A percentile compares a stretch with the other conserved stretches of the same genome.
These are phyloP conservation scores for Lipophrys pholis DNA, from an alignment of 2,113 vertebrate species.

Conservation along the genomic window DNA sequence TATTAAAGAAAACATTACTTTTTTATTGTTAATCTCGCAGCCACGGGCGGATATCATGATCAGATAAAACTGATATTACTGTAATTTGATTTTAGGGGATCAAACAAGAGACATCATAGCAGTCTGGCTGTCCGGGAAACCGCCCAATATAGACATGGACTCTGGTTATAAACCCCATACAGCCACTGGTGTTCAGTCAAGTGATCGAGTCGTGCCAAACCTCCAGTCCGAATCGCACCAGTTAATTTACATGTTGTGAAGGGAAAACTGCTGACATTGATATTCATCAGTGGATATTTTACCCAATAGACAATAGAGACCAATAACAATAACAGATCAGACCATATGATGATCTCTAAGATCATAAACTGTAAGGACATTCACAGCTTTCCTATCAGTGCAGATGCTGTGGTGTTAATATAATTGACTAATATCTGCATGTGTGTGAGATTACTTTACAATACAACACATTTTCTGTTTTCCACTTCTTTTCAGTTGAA, in stretches of 20 bases:
- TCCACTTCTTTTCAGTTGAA: slow-evolving; percentile 43
- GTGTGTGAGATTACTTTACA: slow-evolving; percentile 37
- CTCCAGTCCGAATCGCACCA: neutral
- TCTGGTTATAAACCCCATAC: neutral
- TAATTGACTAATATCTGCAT: slow-evolving; percentile 40
- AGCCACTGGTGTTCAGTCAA: slow-evolving; percentile 1
- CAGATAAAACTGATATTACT: too few species aligned
- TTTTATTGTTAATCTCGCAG: too few species aligned
- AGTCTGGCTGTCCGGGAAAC: slow-evolving; percentile 6
- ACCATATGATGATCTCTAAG: neutral
- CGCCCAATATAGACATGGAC: slow-evolving; percentile 12
- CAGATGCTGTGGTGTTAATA: slow-evolving; percentile 26
- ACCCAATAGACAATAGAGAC: slow-evolving; percentile 1
- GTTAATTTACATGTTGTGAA: slow-evolving; percentile 9
- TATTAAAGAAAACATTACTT: too few species aligned
- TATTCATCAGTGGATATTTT: slow-evolving; percentile 10
- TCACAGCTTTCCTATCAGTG: slow-evolving; percentile 15
- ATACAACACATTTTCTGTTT: slow-evolving; percentile 40
- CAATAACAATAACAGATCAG: neutral
- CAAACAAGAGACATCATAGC: neutral
- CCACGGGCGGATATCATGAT: too few species aligned
- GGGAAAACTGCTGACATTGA: slow-evolving; percentile 9
- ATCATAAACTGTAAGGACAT: slow-evolving; percentile 6
- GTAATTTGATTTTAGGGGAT: too few species aligned
- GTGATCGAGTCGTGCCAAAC: neutral